Evolutionary conservation across 2,888 invertebrate genomes (phyloP).

Genomic region (Campopleginae sp.): DNA sequence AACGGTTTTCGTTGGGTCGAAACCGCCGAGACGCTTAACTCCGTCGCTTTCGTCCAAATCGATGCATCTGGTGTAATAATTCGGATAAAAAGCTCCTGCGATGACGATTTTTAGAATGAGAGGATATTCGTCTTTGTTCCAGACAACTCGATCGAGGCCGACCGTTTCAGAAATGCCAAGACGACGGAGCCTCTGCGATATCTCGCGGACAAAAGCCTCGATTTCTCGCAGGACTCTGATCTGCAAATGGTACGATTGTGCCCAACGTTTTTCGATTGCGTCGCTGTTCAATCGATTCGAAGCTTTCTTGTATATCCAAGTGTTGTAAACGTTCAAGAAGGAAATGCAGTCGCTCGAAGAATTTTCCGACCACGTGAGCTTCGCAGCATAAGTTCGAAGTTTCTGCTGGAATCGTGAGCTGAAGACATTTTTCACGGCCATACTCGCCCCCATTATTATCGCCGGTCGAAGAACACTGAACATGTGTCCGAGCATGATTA

Average conservation of each 20-base stretch:
- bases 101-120: conserved; percentile 90
- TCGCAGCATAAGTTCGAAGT: conserved; percentile 90
- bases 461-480: conserved; percentile 94
- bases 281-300: conserved; percentile 86
- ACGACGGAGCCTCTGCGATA: conserved; percentile 87
- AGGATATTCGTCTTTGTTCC: conserved; percentile 85
- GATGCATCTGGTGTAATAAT: conserved; percentile 90
- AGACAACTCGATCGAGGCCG: conserved; percentile 83
- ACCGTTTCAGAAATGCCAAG: conserved; percentile 87
- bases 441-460: conserved; percentile 94
- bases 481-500: conserved; percentile 94
- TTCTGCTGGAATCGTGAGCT: conserved; percentile 89
- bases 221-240: conserved; percentile 90
- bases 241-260: conserved; percentile 89
- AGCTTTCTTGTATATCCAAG: conserved; percentile 88
- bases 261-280: conserved; percentile 88
- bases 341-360: conserved; percentile 95
- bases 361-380: conserved; percentile 92
- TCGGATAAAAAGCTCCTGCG: conserved; percentile 96
- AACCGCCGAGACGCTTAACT: conserved; percentile 88
- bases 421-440: conserved; percentile 93
- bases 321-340: conserved; percentile 92
- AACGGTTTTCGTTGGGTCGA: conserved; percentile 92
- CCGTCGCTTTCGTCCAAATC: conserved; percentile 88
- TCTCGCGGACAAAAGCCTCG: conserved; percentile 89